Evolutionary conservation across 2,888 invertebrate genomes (phyloP), one percentile per base, ranked within the genome.

Genomic region (Drosophila fulvimacula): DNA sequence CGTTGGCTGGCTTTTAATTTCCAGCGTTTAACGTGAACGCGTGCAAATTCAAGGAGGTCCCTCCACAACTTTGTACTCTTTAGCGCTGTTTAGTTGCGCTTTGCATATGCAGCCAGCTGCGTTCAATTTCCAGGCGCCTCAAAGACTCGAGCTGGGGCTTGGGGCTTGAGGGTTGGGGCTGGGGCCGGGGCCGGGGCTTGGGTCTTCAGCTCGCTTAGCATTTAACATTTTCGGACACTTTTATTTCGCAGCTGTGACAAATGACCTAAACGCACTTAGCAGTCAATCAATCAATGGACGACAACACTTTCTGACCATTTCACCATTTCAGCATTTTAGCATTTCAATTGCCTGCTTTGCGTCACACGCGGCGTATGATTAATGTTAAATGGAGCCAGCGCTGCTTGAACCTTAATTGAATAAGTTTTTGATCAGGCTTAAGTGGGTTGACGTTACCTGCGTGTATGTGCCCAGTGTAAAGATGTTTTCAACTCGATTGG

Each of bases 21-120:
- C 24, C 34, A 82, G 66, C 82, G 71, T 81, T 86, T 82, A 82
- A 79, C 74, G 62, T 83, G 81, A 67, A 71, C 69, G 81, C 78
- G 78, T 78, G 85, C 73, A 78, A 79, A 81, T 69, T 71, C 76
- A 60, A 64, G 70, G 51, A 67, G 61, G 27, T 34, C 64, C 58
- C 59, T 62, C 51, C 53, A 48, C 76, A 69, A 82, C 76, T 85
- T 86, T 85, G 86, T 82, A 86, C 86, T 82, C 83, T 82, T 82
- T 86, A 86, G 83, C 83, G 77, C 67, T 83, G 69, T 83, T 83
- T 86, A 86, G 82, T 76, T 82, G 83, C 71, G 79, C 76, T 73
- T 79, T 82, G 84, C 81, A 84, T 84, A 79, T 69, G 73, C 63
- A 56, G 38, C 15, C 17, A 32, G 39, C 11, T 52, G 52, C 24